A percentile compares a stretch with the other conserved stretches of the same genome.
These are phyloP conservation scores for Syngnathoides biaculeatus DNA, from an alignment of 2,113 vertebrate species.

Conservation along the genomic window DNA sequence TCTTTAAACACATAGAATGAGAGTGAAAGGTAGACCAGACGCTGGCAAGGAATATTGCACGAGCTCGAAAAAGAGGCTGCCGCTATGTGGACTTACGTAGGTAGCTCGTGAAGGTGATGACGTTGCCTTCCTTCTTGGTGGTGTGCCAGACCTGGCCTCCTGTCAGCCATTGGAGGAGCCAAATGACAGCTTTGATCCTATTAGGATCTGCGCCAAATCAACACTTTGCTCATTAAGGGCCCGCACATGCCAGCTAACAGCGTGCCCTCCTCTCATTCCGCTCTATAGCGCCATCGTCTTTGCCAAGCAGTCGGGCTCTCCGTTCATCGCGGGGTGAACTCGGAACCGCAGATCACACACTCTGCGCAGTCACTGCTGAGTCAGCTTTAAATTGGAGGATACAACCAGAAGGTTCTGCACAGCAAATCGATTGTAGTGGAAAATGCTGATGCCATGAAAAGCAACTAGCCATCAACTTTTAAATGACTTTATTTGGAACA, in stretches of 20 bases:
- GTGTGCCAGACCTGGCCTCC: constrained; percentile 68
- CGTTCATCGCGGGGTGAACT: constrained; percentile 40
- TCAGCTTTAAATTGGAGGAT: constrained; percentile 23
- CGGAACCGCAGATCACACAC: constrained; percentile 5
- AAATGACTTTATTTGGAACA: background rate
- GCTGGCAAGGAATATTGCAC: background rate
- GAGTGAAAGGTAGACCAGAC: background rate
- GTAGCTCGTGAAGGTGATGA: constrained; percentile 48
- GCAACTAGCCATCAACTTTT: constrained; percentile 6
- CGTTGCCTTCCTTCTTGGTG: constrained; percentile 67
- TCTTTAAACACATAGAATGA: constrained; percentile 6
- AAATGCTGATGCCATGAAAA: background rate
- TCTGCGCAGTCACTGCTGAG: constrained; percentile 46
- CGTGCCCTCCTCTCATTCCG: constrained; percentile 44
- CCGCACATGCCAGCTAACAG: constrained; percentile 66
- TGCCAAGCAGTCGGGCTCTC: constrained; percentile 60
- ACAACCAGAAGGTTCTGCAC: background rate
- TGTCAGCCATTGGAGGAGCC: constrained; percentile 73
- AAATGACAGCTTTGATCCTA: constrained; percentile 79
- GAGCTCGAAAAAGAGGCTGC: constrained; percentile 10
- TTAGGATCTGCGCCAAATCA: constrained; percentile 77
- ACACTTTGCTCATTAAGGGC: constrained; percentile 77
- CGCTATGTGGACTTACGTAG: constrained; percentile 39
- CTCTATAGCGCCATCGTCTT: constrained; percentile 32
- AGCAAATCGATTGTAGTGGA: constrained; percentile 3